Evolutionary conservation across 2,113 vertebrate species (phyloP), one percentile per base, ranked within the genome.

Genomic region (Macheiramphus alcinus): DNA sequence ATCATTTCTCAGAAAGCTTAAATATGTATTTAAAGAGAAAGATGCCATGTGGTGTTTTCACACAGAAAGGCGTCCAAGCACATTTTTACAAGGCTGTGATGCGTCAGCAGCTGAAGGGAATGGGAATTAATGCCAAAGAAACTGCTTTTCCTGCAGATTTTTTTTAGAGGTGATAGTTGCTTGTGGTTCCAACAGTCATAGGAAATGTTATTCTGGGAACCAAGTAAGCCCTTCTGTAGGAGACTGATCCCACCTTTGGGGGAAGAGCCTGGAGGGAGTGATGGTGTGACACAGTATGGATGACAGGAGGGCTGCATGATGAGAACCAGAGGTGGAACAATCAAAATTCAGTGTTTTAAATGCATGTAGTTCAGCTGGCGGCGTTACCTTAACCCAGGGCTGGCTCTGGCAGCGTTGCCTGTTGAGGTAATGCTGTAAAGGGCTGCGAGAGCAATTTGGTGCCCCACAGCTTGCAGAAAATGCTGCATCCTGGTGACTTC

Each of bases 361-460:
- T 16, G 17, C 4, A 2, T 3, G 11, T 23, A 1, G 36, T 6
- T 19, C 7, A 11, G 56, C 25, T 12, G 56, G 38, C 56, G 13
- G 43, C 2, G 0, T 21, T 34, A 10, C 14, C 17, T 40, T 11
- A 25, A 13, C 27, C 13, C 11, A 1, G 6, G 34, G 21, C 50
- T 19, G 32, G 20, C 19, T 18, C 11, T 19, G 26, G 65, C 65
- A 22, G 40, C 3, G 2, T 5, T 4, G 32, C 40, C 19, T 8
- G 11, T 14, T 7, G 48, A 14, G 32, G 8, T 36, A 4, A 6
- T 2, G 26, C 50, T 11, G 20, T 34, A 10, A 21, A 7, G 52
- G 34, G 20, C 40, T 7, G 19, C 5, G 1, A 12, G 26, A 15
- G 34, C 5, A 2, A 5, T 13, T 3, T 3, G 15, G 40, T 67